Percentiles rank a stretch among this genome's conserved stretches.
These are phyloP conservation scores for Acanthosoma haemorrhoidale DNA, from an alignment of 2,888 invertebrate genomes.

Conservation along the genomic window DNA sequence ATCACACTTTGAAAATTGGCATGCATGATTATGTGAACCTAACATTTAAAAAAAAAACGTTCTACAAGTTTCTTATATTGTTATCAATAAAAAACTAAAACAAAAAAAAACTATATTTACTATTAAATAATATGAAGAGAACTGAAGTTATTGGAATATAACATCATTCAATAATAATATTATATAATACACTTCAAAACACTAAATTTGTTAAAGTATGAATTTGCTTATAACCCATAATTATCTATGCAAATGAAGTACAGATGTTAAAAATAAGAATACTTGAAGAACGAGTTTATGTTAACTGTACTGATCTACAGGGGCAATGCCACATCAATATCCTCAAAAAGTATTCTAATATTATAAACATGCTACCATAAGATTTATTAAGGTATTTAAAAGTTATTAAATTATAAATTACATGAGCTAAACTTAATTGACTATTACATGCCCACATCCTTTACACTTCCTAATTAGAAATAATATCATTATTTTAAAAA, in stretches of 20 bases:
- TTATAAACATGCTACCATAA: constrained; percentile 16
- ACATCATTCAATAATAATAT: too few species aligned
- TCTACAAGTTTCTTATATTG: constrained; percentile 17
- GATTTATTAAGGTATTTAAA: background rate
- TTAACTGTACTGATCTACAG: constrained; percentile 15
- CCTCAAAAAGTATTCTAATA: constrained; percentile 15
- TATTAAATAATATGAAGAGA: too few species aligned
- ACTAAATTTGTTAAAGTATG: background rate
- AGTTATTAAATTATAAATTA: background rate
- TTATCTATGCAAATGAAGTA: background rate
- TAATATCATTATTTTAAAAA: background rate
- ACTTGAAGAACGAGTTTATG: constrained; percentile 10
- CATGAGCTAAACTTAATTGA: constrained; percentile 4
- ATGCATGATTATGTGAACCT: constrained; percentile 19
- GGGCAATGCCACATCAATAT: constrained; percentile 19
- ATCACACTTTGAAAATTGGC: constrained; percentile 11
- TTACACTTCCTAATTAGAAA: constrained; percentile 15
- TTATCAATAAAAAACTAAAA: too few species aligned
- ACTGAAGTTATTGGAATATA: too few species aligned
- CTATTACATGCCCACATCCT: constrained; percentile 25
- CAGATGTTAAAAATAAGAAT: constrained; percentile 4
- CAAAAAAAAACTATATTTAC: too few species aligned
- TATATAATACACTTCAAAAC: background rate
- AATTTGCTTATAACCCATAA: background rate
- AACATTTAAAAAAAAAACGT: background rate